Percentiles rank a stretch among this genome's conserved stretches.
Evolutionary conservation across 2,888 invertebrate genomes (phyloP).

Genomic region (Nemotelus nigrinus): DNA sequence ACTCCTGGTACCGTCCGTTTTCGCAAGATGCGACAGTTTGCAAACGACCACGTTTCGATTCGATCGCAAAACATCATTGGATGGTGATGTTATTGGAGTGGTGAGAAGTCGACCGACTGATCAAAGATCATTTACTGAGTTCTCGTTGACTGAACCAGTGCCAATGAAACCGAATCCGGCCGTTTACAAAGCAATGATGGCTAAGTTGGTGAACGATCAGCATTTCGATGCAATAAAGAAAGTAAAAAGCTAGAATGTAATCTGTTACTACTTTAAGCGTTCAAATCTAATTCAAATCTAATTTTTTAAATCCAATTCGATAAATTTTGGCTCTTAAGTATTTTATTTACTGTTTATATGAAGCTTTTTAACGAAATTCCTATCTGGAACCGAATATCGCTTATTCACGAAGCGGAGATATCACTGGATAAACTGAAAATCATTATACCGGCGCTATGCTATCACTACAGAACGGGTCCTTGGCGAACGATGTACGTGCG

Average conservation of each 20-base stretch:
- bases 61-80: conserved; percentile 61
- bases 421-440: conserved; percentile 74
- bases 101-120: conserved; percentile 68
- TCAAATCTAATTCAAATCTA: neutral
- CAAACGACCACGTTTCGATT: conserved; percentile 56
- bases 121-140: conserved; percentile 72
- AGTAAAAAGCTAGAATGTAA: conserved; percentile 57
- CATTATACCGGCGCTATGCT: conserved; percentile 84
- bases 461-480: conserved; percentile 89
- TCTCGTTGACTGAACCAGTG: conserved; percentile 70
- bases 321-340: too few species aligned
- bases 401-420: conserved; percentile 74
- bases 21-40: conserved; percentile 61
- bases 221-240: conserved; percentile 67
- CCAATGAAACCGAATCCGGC: conserved; percentile 72
- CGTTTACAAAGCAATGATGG: conserved; percentile 68
- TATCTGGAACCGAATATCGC: conserved; percentile 85
- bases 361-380: conserved; percentile 86
- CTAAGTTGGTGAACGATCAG: conserved; percentile 64
- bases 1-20: conserved; percentile 81
- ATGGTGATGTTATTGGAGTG: conserved; percentile 66
- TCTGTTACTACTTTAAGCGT: neutral
- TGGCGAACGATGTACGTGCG: conserved; percentile 92
- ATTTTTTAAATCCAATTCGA: too few species aligned
- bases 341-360: neutral